phyloP scores from a whole-genome alignment of 1,140 invertebrate species.

The Panulirus ornatus region DNA sequence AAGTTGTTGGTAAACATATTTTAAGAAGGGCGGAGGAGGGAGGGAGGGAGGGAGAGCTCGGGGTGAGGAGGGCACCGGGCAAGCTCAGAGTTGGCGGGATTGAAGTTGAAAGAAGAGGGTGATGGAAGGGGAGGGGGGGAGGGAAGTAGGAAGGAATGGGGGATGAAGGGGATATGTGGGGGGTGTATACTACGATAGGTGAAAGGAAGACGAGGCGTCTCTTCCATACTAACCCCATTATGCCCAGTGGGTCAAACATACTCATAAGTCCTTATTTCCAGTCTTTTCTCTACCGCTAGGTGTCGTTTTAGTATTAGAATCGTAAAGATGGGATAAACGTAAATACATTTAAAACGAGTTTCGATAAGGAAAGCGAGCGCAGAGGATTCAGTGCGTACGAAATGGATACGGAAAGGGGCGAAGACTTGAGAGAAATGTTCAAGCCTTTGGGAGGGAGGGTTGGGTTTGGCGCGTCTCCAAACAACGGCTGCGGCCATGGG shows the following conservation, averaged over 20 bases:
- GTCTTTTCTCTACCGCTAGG: background rate
- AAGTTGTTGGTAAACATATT: background rate
- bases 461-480: conserved; percentile 23
- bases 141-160: background rate
- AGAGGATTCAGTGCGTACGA: no score
- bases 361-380: no score
- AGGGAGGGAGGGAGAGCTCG: no score
- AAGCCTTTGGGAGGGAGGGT: background rate
- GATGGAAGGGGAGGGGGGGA: background rate
- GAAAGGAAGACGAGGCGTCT: background rate
- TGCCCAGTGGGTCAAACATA: no score
- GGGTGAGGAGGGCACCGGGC: background rate
- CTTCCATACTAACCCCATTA: no score
- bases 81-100: no score
- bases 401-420: background rate
- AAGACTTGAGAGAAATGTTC: background rate
- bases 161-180: background rate
- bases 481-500: conserved; percentile 6
- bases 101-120: background rate
- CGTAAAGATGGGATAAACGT: background rate
- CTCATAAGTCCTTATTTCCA: background rate
- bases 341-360: background rate
- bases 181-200: background rate
- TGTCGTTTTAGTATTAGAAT: background rate
- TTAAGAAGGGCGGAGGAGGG: background rate